Evolutionary conservation across 2,797 vertebrate species (phyloP), one percentile per base, ranked within the genome.

Genomic region (Sebastes oblongus): DNA sequence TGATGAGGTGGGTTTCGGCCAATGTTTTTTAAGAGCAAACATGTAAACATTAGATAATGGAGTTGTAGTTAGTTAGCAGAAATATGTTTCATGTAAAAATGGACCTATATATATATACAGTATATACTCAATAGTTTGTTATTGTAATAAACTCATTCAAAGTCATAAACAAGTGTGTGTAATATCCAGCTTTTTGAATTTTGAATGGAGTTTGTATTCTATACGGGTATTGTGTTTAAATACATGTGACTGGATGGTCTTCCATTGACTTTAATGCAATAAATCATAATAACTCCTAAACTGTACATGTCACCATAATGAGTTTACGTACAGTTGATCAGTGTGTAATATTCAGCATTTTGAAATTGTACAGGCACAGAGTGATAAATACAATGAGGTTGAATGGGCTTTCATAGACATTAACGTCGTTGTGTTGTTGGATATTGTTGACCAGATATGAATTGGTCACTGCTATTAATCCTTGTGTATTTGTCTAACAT

Each of bases 1-100:
- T 59, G 59, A 66, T 56, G 74, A 78, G 60, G 27, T 73, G 54
- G 68, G 24, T 52, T 78, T 75, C 46, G 30, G n/a, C 39, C 34
- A 60, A 82, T 18, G 27, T 32, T 66, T 42, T 29, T 70, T 32
- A 62, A 39, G 42, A 76, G 20, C 32, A 52, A 75, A 72, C 14
- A 22, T 42, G 36, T 50, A 42, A 70, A 67, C 8, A 42, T 6
- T 60, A 56, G 46, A 50, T 50, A 50, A 50, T 20, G 8, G 11
- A 22, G 61, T 60, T 56, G 5, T 24, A 34, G 14, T 56, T 34
- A 12, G 24, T 59, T 20, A 10, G 13, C 2, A n/a, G 50, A 36
- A 69, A 30, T 29, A 16, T 29, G 6, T 46, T 34, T 34, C 3
- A 34, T 50, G 9, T 11, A 46, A 36, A 50, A 65, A 70, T 34